phyloP scores from a whole-genome alignment of 2,888 invertebrate species.

The Epinotia bilunana region DNA sequence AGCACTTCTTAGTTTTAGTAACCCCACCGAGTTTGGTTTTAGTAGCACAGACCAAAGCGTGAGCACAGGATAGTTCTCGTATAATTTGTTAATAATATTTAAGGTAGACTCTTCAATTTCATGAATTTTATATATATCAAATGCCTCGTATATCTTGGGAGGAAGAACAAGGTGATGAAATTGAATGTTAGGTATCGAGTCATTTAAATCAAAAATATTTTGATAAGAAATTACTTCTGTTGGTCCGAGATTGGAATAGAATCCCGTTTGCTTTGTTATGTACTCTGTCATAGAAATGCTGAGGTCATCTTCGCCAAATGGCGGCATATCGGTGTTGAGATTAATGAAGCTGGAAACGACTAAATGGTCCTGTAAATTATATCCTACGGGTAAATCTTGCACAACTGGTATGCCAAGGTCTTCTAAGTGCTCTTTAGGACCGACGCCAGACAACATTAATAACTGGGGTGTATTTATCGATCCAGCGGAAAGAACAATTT shows the following conservation, averaged over 20 bases:
- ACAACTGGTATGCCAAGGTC: conserved; percentile 58
- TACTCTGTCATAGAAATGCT: conserved; percentile 62
- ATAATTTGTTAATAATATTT: conserved; percentile 40
- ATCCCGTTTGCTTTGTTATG: conserved; percentile 76
- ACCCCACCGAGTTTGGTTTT: conserved; percentile 75
- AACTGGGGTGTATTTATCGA: conserved; percentile 69
- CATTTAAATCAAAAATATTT: conserved; percentile 85
- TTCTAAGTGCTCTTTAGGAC: conserved; percentile 60
- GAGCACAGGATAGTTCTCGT: conserved; percentile 53
- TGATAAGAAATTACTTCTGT: conserved; percentile 87
- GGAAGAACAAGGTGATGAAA: conserved; percentile 51
- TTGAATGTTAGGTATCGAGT: conserved; percentile 71
- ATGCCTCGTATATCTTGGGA: conserved; percentile 35
- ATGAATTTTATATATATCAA: conserved; percentile 26
- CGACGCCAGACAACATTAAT: conserved; percentile 71
- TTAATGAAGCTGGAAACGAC: conserved; percentile 56
- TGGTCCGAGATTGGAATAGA: conserved; percentile 86
- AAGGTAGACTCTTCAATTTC: conserved; percentile 29
- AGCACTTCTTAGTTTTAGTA: conserved; percentile 75
- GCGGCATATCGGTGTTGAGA: conserved; percentile 49
- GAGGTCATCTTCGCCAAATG: conserved; percentile 47
- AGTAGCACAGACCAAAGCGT: conserved; percentile 53
- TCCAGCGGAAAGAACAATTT: conserved; percentile 70
- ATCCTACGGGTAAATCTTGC: conserved; percentile 64
- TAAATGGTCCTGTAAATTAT: conserved; percentile 72